Base-by-base conservation (phyloP, 2,797 vertebrate genomes). In the Masticophis lateralis region DNA sequence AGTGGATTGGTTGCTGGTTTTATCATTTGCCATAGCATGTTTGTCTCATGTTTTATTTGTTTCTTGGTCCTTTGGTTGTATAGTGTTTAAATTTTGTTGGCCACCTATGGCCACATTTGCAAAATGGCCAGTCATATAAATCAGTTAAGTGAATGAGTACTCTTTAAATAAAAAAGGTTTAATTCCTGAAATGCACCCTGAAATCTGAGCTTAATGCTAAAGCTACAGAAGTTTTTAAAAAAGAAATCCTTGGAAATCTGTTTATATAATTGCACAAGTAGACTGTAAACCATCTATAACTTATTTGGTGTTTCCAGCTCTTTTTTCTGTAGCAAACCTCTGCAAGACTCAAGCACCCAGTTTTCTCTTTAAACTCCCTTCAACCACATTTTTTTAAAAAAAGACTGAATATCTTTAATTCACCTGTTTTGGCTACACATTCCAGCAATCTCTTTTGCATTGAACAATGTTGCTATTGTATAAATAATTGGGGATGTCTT, bases 401-500 rank as follows among this genome's bases (percentile, higher is more conserved):
- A 79, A 43, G 18, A 79, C 18, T 79, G 20, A 79, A 79, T 43
- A 79, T 79, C 16, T 22, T 43, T 79, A 79, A 79, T 43, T 43
- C 32, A 79, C 37, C 32, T 43, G 18, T 79, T 79, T 79, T 0
- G 7, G 18, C 18, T 43, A 43, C 32, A 79, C 32, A 79, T 43
- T 79, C 69, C 69, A 20, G 69, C 8, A 79, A 20, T 79, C 69
- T 79, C 18, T 16, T 79, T 79, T 20, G 69, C 16, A 74, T 22
- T 79, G 37, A 79, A 79, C 18, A 79, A 79, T 37, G 37, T 79
- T 79, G 74, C 74, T 79, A 79, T 60, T n/a, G 4, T 43, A 51
- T 25, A 63, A 56, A 28, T 57, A 86, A n/a, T 60, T n/a, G 32
- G 5, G 90, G 22, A 32, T 79, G 83, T 27, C 0, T 0, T 22